Evolutionary conservation across 2,888 invertebrate genomes (phyloP), one percentile per base, ranked within the genome.

Genomic region (Spisula solida): DNA sequence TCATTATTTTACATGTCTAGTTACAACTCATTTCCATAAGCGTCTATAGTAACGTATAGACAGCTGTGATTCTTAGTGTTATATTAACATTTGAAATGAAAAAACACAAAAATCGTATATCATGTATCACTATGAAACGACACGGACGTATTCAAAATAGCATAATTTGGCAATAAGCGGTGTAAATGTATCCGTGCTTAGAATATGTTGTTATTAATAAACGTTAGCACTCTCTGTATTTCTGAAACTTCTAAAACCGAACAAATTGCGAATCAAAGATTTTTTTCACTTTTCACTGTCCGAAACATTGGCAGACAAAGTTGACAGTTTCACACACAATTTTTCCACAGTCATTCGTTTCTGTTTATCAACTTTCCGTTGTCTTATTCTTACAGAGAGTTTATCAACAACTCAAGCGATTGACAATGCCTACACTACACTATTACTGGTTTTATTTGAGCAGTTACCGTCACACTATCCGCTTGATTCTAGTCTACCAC

Each of bases 381-480:
- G 10, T n/a, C 60, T 51, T 25, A 25, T 25, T 0, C 25, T 66
- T 25, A 10, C 12, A 66, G n/a, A n/a, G 60, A 25, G n/a, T n/a
- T 5, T 75, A 31, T 31, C 60, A 60, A 2, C 29, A 75, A 18
- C 75, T 75, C 75, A 25, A 75, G 29, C 75, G 34, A 34, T 75
- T 75, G 75, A 75, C 34, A 75, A 14, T 34, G 31, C 29, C 29
- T n/a, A n/a, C n/a, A n/a, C n/a, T 34, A 75, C 34, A 75, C 75
- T 31, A 75, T 75, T 34, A 75, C 31, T 75, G 75, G 34, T 75
- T 5, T 75, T 75, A 34, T 34, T 75, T 75, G 34, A 75, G 31
- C 16, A 34, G 75, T 34, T 31, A 16, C 34, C 12, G 75, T 75
- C 75, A 18, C 12, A 34, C 14, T 75, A 34, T 34, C 75, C 31